phyloP scores from a whole-genome alignment of 2,797 vertebrate species.

The Catostomus latipinnis region DNA sequence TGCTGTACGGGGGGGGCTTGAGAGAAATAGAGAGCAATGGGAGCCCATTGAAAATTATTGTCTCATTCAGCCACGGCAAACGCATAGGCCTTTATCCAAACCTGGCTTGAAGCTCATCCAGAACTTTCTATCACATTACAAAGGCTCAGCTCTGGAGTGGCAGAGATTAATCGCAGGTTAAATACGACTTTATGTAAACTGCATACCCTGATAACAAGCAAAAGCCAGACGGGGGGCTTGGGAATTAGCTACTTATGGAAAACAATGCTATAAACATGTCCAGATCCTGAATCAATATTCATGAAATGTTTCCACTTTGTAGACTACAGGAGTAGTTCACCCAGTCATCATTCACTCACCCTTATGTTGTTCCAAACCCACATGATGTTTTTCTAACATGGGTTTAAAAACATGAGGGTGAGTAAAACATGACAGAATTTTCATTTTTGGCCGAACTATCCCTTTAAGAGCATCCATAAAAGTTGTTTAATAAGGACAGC shows the following conservation, averaged over 20 bases:
- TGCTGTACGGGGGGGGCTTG: background rate
- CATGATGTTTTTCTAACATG: too few relatives aligned
- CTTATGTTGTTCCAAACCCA: too few relatives aligned
- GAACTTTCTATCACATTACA: conserved; percentile 45
- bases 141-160: conserved; percentile 37
- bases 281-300: background rate
- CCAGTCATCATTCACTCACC: too few relatives aligned
- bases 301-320: background rate
- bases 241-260: background rate
- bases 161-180: conserved; percentile 52
- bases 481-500: conserved; percentile 19
- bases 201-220: conserved; percentile 33
- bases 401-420: too few relatives aligned
- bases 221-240: conserved; percentile 25
- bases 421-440: too few relatives aligned
- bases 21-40: conserved; percentile 38
- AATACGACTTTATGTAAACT: conserved; percentile 43
- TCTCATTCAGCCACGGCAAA: conserved; percentile 54
- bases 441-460: too few relatives aligned
- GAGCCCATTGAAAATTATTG: conserved; percentile 57
- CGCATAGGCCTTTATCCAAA: conserved; percentile 51
- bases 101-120: conserved; percentile 54
- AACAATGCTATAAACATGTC: conserved; percentile 11
- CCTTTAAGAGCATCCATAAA: conserved; percentile 24
- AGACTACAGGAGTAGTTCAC: background rate